A percentile compares a stretch with the other conserved stretches of the same genome.
Evolutionary conservation across 2,888 invertebrate genomes (phyloP).

Genomic region (Orthosia gracilis): DNA sequence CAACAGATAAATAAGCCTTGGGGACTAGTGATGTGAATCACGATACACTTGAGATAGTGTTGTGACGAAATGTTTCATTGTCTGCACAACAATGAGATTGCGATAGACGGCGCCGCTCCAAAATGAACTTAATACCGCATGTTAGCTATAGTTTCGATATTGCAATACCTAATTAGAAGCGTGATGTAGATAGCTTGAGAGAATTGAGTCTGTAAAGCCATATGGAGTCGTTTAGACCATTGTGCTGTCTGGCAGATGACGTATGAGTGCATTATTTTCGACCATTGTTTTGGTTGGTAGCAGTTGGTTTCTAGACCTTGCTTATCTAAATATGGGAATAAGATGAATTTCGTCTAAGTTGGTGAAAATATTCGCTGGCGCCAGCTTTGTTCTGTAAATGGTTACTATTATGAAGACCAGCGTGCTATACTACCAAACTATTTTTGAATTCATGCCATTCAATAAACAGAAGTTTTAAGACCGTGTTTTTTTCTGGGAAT

Average conservation of each 20-base stretch:
- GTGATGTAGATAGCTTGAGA: constrained; percentile 62
- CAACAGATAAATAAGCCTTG: constrained; percentile 50
- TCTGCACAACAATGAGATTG: constrained; percentile 65
- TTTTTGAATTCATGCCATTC: neutral
- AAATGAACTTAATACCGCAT: constrained; percentile 60
- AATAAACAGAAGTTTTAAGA: neutral
- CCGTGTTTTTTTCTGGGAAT: neutral
- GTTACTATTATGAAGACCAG: neutral
- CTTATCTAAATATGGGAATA: constrained; percentile 8
- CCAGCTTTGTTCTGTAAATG: neutral
- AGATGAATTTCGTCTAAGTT: constrained; percentile 2
- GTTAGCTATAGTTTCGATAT: constrained; percentile 57
- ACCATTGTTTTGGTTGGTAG: constrained; percentile 30
- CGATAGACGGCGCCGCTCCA: constrained; percentile 40
- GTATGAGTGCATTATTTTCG: constrained; percentile 14
- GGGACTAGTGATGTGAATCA: constrained; percentile 67
- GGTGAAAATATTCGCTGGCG: neutral
- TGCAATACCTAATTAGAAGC: constrained; percentile 65
- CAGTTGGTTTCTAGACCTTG: constrained; percentile 15
- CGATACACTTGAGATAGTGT: constrained; percentile 63
- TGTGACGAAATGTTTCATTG: constrained; percentile 65
- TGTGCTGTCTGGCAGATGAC: constrained; percentile 48
- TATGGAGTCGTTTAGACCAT: constrained; percentile 30
- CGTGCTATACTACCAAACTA: neutral
- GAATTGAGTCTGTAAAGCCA: constrained; percentile 39